A percentile compares a stretch with the other conserved stretches of the same genome.
phyloP scores from a whole-genome alignment of 2,113 vertebrate genomes.

The Hiodon alosoides region DNA sequence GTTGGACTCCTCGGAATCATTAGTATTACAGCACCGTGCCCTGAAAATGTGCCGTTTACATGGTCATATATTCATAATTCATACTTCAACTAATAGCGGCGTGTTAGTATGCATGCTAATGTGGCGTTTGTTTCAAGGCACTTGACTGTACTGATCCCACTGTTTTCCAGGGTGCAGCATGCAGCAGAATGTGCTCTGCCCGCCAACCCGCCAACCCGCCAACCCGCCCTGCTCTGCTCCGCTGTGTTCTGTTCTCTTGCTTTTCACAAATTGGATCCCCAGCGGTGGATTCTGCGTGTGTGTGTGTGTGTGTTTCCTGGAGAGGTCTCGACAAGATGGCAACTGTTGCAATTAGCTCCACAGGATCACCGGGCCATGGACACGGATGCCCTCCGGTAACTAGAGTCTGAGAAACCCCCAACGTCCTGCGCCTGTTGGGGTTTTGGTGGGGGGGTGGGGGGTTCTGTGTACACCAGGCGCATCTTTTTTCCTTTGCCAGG shows the following conservation, averaged over 20 bases:
- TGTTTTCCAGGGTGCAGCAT: too few species aligned
- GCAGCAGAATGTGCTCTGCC: too few species aligned
- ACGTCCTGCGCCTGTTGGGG: too few species aligned
- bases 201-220: too few species aligned
- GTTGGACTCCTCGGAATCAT: not conserved
- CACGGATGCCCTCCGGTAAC: not conserved
- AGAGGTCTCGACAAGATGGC: not conserved
- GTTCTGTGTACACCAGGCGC: not conserved
- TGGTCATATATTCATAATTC: not conserved
- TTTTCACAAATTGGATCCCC: too few species aligned
- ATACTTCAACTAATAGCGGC: not conserved
- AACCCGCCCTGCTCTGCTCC: too few species aligned
- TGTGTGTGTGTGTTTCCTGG: not conserved
- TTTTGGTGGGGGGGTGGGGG: not conserved
- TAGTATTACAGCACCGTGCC: not conserved
- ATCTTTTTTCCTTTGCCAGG: not conserved
- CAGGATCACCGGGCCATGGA: not conserved
- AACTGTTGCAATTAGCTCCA: not conserved
- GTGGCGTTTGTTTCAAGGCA: not conserved
- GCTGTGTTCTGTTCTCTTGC: too few species aligned
- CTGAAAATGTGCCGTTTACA: not conserved
- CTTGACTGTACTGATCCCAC: too few species aligned
- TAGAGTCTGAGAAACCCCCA: too few species aligned
- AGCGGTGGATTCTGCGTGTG: too few species aligned
- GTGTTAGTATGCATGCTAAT: not conserved